Evolutionary conservation across 2,888 invertebrate genomes (phyloP), one percentile per base, ranked within the genome.

Genomic region (Labia minor): DNA sequence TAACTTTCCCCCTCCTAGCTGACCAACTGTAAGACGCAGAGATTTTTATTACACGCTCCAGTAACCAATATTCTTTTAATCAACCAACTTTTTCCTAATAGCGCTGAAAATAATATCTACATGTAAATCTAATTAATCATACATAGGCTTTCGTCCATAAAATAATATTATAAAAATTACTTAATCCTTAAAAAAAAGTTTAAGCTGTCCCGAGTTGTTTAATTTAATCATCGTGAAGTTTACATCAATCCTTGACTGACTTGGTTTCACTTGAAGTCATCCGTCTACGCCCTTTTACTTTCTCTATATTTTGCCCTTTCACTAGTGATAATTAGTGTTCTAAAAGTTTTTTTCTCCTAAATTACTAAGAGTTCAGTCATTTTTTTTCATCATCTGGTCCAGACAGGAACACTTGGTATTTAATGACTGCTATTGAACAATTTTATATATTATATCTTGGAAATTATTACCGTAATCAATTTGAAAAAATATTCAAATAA

Each of bases 181-280:
- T 49, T 49, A 49, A 49, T 49, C 49, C 49, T 49, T n/a, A 49
- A 49, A 49, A 49, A 49, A 49, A 49, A 49, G 49, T 49, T 49
- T 49, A 49, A 49, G 49, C 49, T 49, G 49, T 49, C 49, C 49
- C 16, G 49, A 49, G n/a, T 10, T 11, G 49, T 49, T 49, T 49
- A 49, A 49, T 49, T 49, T 49, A 49, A 49, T 49, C 49, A 49
- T 16, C 49, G 49, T 49, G 49, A 49, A 49, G 49, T 49, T 49
- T 49, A 14, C 49, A 16, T 49, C 49, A 49, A 49, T 49, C 49
- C 49, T 49, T 49, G 49, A 4, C 26, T 26, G 26, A 3, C 26
- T 26, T 26, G 26, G 26, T 8, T 26, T 26, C 26, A 3, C 26
- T 26, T 26, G 26, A 26, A 26, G 26, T 8, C 26, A 26, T 3